Conservation (phyloP, 1,140 invertebrate species). For the Neomicropteryx cornuta region DNA sequence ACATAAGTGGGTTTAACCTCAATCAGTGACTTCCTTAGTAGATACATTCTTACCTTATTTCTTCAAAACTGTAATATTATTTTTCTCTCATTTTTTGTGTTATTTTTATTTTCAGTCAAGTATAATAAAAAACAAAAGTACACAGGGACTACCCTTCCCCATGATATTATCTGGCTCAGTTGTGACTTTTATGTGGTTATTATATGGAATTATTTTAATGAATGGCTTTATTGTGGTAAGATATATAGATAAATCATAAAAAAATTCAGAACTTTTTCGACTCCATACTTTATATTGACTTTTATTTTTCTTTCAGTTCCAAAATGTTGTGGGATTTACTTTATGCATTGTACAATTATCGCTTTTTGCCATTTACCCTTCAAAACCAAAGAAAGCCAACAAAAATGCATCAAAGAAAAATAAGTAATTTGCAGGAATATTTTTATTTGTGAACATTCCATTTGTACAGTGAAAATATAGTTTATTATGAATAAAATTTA, state of each 20-base stretch:
- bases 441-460: too few species aligned
- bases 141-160: slow-evolving; percentile 69
- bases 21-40: neutral
- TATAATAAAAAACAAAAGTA: slow-evolving; percentile 64
- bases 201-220: slow-evolving; percentile 68
- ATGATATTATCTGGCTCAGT: slow-evolving; percentile 67
- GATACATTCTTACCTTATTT: neutral
- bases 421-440: slow-evolving; percentile 11
- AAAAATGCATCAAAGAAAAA: slow-evolving; percentile 15
- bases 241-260: neutral
- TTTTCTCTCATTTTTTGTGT: neutral
- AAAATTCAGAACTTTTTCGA: neutral
- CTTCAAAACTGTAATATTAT: neutral
- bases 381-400: slow-evolving; percentile 28
- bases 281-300: slow-evolving; percentile 1
- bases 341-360: slow-evolving; percentile 49
- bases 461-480: too few species aligned
- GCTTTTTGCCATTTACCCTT: slow-evolving; percentile 56
- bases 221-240: slow-evolving; percentile 70
- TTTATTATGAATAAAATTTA: too few species aligned
- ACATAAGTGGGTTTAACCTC: neutral
- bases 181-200: slow-evolving; percentile 63
- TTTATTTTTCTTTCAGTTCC: slow-evolving; percentile 42
- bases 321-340: slow-evolving; percentile 52
- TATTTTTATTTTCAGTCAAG: slow-evolving; percentile 41